These are phyloP conservation scores for Prionailurus viverrinus DNA, from an alignment of 2,113 vertebrate species.

Conservation along the genomic window DNA sequence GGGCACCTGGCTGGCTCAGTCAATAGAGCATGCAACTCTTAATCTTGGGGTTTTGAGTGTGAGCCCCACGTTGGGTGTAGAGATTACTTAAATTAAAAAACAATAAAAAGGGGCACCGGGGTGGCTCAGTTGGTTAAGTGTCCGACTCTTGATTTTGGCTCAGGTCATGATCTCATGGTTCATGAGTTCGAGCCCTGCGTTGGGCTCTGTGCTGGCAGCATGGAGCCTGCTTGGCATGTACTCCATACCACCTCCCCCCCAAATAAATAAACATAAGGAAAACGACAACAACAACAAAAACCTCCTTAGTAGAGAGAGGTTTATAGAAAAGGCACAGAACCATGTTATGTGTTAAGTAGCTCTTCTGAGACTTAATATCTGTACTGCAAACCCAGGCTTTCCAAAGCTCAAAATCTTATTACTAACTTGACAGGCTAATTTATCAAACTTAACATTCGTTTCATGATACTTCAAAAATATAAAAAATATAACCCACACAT, in stretches of 20 bases:
- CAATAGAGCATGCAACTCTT: neutral
- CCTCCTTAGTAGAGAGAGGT: neutral
- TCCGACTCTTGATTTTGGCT: too few relatives aligned
- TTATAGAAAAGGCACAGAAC: slow-evolving; percentile 4
- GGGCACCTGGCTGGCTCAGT: neutral
- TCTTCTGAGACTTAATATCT: neutral
- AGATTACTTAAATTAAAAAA: neutral
- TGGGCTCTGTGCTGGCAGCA: too few relatives aligned
- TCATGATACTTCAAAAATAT: neutral
- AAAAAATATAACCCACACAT: neutral
- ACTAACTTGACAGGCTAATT: neutral
- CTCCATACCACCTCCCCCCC: too few relatives aligned
- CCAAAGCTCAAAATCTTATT: slow-evolving; percentile 5
- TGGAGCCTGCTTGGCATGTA: too few relatives aligned
- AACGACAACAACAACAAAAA: too few relatives aligned
- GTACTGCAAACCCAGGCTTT: slow-evolving; percentile 19
- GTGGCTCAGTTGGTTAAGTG: too few relatives aligned
- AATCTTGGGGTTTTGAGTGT: neutral
- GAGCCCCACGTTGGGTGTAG: neutral
- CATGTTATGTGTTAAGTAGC: neutral
- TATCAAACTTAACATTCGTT: neutral
- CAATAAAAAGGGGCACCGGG: too few relatives aligned
- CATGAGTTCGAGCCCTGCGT: too few relatives aligned
- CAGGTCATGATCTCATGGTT: too few relatives aligned
- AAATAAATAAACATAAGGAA: too few relatives aligned